phyloP scores from a whole-genome alignment of 1,140 invertebrate genomes.

The Drosophila tristis region DNA sequence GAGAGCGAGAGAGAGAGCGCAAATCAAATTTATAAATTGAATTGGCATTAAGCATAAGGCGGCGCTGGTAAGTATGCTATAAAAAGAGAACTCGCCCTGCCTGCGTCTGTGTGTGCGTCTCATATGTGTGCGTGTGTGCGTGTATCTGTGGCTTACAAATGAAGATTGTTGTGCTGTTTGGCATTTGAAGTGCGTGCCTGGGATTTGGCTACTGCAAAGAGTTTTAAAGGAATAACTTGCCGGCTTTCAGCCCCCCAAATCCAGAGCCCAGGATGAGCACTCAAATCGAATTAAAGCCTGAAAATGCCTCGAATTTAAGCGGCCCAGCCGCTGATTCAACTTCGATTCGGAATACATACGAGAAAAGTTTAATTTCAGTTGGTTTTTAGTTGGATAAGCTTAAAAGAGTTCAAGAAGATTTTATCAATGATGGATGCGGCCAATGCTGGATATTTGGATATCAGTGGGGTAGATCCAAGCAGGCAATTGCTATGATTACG shows the following conservation, averaged over 20 bases:
- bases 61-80: slow-evolving; percentile 66
- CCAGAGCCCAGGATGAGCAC: too few species aligned
- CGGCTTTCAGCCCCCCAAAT: slow-evolving; percentile 24
- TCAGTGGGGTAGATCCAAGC: too few species aligned
- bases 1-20: background rate
- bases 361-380: too few species aligned
- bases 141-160: slow-evolving; percentile 28
- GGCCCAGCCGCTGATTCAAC: too few species aligned
- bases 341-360: too few species aligned
- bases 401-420: too few species aligned
- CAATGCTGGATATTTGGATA: too few species aligned
- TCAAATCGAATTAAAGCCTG: background rate
- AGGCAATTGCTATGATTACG: too few species aligned
- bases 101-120: background rate
- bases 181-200: slow-evolving; percentile 59
- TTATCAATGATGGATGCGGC: too few species aligned
- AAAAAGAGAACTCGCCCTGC: slow-evolving; percentile 50
- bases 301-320: background rate
- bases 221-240: slow-evolving; percentile 40
- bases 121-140: background rate
- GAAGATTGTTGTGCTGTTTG: slow-evolving; percentile 62
- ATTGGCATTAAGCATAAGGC: slow-evolving; percentile 79
- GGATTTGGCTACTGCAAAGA: slow-evolving; percentile 44
- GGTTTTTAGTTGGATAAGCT: too few species aligned
- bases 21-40: slow-evolving; percentile 73